phyloP scores from a whole-genome alignment of 2,797 vertebrate genomes.

The Epinephelus coioides region DNA sequence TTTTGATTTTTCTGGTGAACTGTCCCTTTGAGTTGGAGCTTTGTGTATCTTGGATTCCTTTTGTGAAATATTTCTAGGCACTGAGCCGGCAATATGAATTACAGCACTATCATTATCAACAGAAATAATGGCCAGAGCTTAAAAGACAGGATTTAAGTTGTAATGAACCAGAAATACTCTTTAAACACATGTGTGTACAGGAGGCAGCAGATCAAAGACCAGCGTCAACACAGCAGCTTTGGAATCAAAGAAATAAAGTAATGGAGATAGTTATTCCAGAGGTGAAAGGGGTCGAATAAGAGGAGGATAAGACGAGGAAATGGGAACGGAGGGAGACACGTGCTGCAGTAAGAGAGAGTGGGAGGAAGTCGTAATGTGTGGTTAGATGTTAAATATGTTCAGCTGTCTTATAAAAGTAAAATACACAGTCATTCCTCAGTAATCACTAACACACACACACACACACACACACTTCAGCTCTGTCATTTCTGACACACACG shows the following conservation, averaged over 20 bases:
- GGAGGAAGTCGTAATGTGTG: not conserved
- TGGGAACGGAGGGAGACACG: not conserved
- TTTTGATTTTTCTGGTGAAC: too few relatives aligned
- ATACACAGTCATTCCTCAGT: slow-evolving; percentile 28
- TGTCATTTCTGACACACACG: slow-evolving; percentile 15
- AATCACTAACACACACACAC: slow-evolving; percentile 44
- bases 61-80: too few relatives aligned
- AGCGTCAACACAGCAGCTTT: not conserved
- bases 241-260: not conserved
- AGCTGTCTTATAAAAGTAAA: slow-evolving; percentile 49
- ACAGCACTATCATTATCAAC: not conserved
- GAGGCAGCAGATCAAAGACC: not conserved
- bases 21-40: too few relatives aligned
- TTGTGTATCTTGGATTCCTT: too few relatives aligned
- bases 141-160: not conserved
- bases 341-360: not conserved
- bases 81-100: too few relatives aligned
- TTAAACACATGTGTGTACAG: not conserved
- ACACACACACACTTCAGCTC: slow-evolving; percentile 3
- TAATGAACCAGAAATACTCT: not conserved
- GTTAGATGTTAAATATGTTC: slow-evolving; percentile 33
- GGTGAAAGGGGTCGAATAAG: not conserved
- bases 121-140: not conserved
- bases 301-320: not conserved
- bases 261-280: not conserved